Base-by-base conservation (phyloP, 1,140 invertebrate genomes). In the Drosophila novamexicana region DNA sequence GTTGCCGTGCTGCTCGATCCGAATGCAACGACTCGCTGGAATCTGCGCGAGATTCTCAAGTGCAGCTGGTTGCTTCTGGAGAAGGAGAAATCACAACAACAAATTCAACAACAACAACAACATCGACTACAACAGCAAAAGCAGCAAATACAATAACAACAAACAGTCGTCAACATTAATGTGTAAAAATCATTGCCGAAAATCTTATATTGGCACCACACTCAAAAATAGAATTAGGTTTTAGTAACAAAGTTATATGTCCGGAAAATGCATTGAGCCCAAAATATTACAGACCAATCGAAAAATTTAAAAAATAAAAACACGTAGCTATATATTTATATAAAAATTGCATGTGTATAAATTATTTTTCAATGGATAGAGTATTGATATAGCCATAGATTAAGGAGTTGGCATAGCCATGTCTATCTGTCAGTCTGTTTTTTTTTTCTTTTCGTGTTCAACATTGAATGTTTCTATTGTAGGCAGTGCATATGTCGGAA, bases 1-100 rank as follows among this genome's bases (percentile, higher is more conserved):
- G 95, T 97, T 9, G 93, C 94, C 12, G 94, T 95, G 50, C 95
- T 97, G 79, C 92, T 97, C 7, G 96, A 97, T 91, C 96, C 96
- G 0, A 95, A 97, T 76, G 94, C 97, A 40, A 95, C 95, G 3
- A 91, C 95, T 32, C 94, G 97, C 47, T 92, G 95, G 32, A 96
- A 95, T 1, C 92, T 97, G 59, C 95, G 96, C 50, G 93, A 95
- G 42, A 94, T 97, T 14, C 81, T 96, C 34, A 93, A 93, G 9
- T 95, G 96, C 84, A 95, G 95, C 54, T 97, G 96, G 96, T 91
- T 96, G 42, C 42, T 16, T 9, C 10, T 36, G 32, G 65, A 69
- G 10, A 32, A 49, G 34, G 16, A 37, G 2, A n/a, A 8, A 29
- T 10, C 50, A 14, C 12, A 57, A 2, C n/a, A 32, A 10, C 7